Evolutionary conservation across 2,113 vertebrate species (phyloP), one percentile per base, ranked within the genome.

Genomic region (Odontesthes bonariensis): DNA sequence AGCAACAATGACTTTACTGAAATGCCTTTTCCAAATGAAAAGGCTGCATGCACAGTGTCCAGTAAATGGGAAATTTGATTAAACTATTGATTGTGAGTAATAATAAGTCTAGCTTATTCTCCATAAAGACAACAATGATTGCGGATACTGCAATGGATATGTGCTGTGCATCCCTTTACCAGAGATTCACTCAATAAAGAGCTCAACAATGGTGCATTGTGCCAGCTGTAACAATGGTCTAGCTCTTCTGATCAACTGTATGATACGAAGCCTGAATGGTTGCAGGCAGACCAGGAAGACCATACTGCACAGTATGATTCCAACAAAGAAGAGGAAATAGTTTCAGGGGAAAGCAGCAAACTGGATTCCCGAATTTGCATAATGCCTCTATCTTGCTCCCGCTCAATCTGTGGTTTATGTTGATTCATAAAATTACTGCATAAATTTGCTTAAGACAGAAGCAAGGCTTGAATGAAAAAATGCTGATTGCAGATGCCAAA

Each of bases 61-160:
- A 73, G 81, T 89, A 91, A 92, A 84, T 76, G 68, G 52, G 74
- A 89, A 52, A 82, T 84, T 57, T 91, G 91, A 91, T 81, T 90
- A 75, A 88, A 85, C 69, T 85, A 89, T 86, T 88, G 78, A 91
- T 79, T 82, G 73, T 79, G 82, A 62, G 10, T 81, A 79, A 90
- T 19, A 67, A 55, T 82, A 86, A 87, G 60, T 73, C 69, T 52
- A 9, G 71, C 55, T 87, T 83, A 86, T 84, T 70, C 44, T 58
- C 59, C 54, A 67, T 75, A 71, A 89, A 84, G 75, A 79, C 72
- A 59, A 87, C 75, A 69, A 81, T 65, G 64, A 81, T 56, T 33
- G 32, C 47, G 52, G 20, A 42, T n/a, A 78, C 56, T n/a, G 59
- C 49, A 64, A 83, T 31, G 40, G 66, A 87, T 73, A 84, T 14